Evolutionary conservation across 1,140 invertebrate genomes (phyloP), one percentile per base, ranked within the genome.

Genomic region (Argopecten irradians): DNA sequence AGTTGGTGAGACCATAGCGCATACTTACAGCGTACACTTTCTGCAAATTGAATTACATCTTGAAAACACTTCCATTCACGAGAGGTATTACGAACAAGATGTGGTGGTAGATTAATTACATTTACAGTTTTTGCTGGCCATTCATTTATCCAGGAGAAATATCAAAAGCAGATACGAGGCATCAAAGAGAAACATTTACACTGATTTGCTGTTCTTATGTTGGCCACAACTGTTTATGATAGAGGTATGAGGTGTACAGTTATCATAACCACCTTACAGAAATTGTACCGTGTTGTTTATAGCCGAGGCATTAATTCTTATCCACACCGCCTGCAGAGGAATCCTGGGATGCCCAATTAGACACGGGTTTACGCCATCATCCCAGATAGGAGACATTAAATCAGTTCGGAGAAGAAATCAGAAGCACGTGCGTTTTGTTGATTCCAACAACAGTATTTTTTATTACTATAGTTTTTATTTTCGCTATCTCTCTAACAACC

Each of bases 341-440:
- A 71, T 71, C 55, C 55, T 71, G 55, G n/a, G 55, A 71, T 71
- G 55, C 55, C 55, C 55, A 71, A 71, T 71, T 71, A 71, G 55
- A 28, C 55, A 8, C 55, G 1, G 55, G n/a, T 71, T 71, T 71
- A 71, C 55, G 55, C 55, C 55, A 28, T 71, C 55, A 71, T 71
- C 28, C 5, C 22, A 1, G 55, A 71, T 71, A 71, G 14, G 55
- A 71, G 14, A 71, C 22, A 71, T 71, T 71, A 71, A 71, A 71
- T 71, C 55, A 71, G 22, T 28, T 5, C 16, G 16, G n/a, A n/a
- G 55, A 71, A 71, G 22, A 71, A 71, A 71, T n/a, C 22, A 71
- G n/a, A 71, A 28, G 55, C 55, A 28, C 55, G 55, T 71, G 43
- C 43, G 9, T 19, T 46, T 46, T 46, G 43, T 46, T 46, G 55